These are phyloP conservation scores for Trimorus sp. DNA, from an alignment of 2,888 invertebrate species.

Conservation along the genomic window DNA sequence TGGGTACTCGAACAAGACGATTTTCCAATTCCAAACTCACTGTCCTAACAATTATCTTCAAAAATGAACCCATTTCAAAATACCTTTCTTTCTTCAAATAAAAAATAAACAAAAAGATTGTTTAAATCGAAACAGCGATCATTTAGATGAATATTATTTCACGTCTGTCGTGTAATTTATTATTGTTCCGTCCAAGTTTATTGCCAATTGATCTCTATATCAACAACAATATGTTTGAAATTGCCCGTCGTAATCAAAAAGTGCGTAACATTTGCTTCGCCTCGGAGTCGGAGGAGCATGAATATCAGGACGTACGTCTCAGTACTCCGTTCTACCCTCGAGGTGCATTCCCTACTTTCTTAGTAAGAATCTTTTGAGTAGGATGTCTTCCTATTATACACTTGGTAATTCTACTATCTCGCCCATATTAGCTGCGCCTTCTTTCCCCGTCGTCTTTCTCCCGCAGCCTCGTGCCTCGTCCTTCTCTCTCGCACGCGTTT, in stretches of 20 bases:
- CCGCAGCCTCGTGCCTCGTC: slow-evolving; percentile 4
- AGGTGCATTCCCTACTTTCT: slow-evolving; percentile 68
- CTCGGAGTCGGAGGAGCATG: slow-evolving; percentile 53
- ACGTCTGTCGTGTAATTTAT: too few relatives aligned
- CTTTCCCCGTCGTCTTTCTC: slow-evolving; percentile 32
- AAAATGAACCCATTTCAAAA: too few relatives aligned
- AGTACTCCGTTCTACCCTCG: slow-evolving; percentile 67
- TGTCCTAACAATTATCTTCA: too few relatives aligned
- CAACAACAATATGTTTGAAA: slow-evolving; percentile 54
- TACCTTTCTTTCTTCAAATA: too few relatives aligned
- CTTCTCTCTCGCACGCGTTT: slow-evolving; percentile 43
- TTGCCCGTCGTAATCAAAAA: slow-evolving; percentile 51
- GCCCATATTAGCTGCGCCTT: slow-evolving; percentile 71
- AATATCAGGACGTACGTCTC: slow-evolving; percentile 57
- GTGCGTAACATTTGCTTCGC: slow-evolving; percentile 43
- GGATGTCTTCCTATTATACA: slow-evolving; percentile 73
- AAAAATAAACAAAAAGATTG: too few relatives aligned
- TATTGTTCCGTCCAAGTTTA: slow-evolving; percentile 4
- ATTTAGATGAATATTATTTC: too few relatives aligned
- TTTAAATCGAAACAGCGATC: too few relatives aligned
- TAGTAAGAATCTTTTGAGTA: slow-evolving; percentile 71
- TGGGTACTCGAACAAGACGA: too few relatives aligned
- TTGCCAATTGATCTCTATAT: slow-evolving; percentile 46
- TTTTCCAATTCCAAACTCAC: too few relatives aligned
- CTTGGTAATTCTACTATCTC: slow-evolving; percentile 69